Evolutionary conservation across 2,888 invertebrate genomes (phyloP).

Genomic region (Tubulanus polymorphus): DNA sequence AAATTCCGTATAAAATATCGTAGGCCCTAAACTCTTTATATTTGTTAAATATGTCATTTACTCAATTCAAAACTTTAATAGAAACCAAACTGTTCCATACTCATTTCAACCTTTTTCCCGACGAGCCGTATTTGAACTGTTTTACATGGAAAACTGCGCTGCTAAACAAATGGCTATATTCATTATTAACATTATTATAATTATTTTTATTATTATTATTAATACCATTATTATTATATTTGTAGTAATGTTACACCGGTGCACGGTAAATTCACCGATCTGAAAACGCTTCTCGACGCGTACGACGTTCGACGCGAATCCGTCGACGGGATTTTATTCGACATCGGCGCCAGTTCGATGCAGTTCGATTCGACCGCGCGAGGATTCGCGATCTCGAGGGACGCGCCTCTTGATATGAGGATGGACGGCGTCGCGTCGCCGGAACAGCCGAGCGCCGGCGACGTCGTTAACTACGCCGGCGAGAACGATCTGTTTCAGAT

Average conservation of each 20-base stretch:
- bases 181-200: background rate
- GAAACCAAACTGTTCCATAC: too few species aligned
- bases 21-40: too few species aligned
- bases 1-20: too few species aligned
- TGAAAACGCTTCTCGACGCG: conserved; percentile 65
- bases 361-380: conserved; percentile 78
- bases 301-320: conserved; percentile 60
- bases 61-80: too few species aligned
- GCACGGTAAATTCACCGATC: conserved; percentile 81
- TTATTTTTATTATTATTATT: background rate
- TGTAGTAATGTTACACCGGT: conserved; percentile 67
- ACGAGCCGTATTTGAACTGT: too few species aligned
- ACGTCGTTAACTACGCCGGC: conserved; percentile 75
- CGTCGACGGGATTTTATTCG: conserved; percentile 84
- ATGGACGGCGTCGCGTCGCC: conserved; percentile 77
- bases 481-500: conserved; percentile 77
- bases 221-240: conserved; percentile 3
- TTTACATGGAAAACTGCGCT: too few species aligned
- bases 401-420: conserved; percentile 91
- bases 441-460: conserved; percentile 76
- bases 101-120: too few species aligned
- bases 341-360: conserved; percentile 94
- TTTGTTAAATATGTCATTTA: too few species aligned
- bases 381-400: conserved; percentile 75
- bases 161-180: background rate